Evolutionary conservation across 2,797 vertebrate species (phyloP).

Genomic region (Halcyon leucocephala): DNA sequence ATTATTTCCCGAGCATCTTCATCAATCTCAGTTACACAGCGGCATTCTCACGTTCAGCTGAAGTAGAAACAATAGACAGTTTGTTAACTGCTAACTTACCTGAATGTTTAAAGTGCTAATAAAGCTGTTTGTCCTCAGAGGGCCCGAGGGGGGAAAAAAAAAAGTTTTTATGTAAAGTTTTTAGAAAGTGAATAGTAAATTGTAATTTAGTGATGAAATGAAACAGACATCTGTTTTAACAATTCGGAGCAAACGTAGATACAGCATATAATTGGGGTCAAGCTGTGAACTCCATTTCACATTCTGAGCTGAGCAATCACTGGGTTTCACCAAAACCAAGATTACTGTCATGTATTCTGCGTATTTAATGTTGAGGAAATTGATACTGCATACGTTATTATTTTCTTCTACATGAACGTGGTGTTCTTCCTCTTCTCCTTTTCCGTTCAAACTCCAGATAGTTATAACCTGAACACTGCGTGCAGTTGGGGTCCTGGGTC

Average conservation of each 20-base stretch:
- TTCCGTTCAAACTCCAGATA: background rate
- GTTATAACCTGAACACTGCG: background rate
- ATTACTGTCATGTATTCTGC: background rate
- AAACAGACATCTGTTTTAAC: background rate
- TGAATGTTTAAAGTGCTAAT: background rate
- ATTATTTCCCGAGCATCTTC: background rate
- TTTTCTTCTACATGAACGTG: background rate
- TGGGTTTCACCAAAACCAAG: background rate
- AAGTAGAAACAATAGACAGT: background rate
- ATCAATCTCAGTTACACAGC: background rate
- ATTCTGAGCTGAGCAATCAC: background rate
- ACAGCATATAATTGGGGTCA: rapidly evolving
- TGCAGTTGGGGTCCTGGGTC: background rate
- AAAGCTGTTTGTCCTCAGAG: background rate
- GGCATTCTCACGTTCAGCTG: background rate
- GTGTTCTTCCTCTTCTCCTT: background rate
- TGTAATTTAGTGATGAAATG: background rate
- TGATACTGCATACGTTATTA: too few relatives aligned
- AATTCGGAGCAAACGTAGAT: background rate
- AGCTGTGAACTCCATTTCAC: background rate
- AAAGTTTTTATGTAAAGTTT: background rate
- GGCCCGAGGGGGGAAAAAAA: background rate
- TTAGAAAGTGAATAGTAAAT: background rate
- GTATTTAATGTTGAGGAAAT: background rate
- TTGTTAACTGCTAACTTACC: background rate